A percentile compares a stretch with the other conserved stretches of the same genome.
These are phyloP conservation scores for Leptura quadrifasciata DNA, from an alignment of 2,888 invertebrate genomes.

Conservation along the genomic window DNA sequence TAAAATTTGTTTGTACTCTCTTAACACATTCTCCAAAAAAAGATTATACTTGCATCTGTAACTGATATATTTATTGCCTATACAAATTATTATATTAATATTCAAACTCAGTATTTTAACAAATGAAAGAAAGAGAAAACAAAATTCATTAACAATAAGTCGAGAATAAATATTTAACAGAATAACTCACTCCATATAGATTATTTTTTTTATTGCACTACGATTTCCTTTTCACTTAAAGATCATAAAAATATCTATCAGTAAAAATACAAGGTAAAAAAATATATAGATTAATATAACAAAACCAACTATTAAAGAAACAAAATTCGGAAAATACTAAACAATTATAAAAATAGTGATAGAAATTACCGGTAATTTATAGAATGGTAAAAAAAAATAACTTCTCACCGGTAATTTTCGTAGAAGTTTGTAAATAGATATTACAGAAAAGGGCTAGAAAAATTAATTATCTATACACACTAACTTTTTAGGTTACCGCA, in stretches of 20 bases:
- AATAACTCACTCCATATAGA: conserved; percentile 34
- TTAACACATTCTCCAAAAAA: conserved; percentile 27
- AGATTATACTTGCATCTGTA: conserved; percentile 22
- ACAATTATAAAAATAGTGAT: not conserved
- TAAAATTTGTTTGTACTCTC: conserved; percentile 40
- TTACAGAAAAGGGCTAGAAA: not conserved
- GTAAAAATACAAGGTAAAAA: conserved; percentile 34
- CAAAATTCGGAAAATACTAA: conserved; percentile 3
- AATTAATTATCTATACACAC: not conserved
- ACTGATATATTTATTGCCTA: conserved; percentile 49
- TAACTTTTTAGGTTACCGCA: not conserved
- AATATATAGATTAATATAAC: conserved; percentile 36
- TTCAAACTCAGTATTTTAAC: conserved; percentile 20
- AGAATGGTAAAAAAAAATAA: not conserved
- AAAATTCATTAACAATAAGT: conserved; percentile 49
- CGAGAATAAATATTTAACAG: conserved; percentile 50
- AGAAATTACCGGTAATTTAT: conserved; percentile 1
- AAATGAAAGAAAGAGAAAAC: conserved; percentile 29
- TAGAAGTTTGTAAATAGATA: not conserved
- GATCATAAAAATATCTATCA: conserved; percentile 32
- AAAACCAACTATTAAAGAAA: conserved; percentile 20
- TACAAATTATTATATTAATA: conserved; percentile 43
- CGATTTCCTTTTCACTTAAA: conserved; percentile 39
- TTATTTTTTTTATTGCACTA: conserved; percentile 50
- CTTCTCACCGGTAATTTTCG: not conserved